Evolutionary conservation across 2,797 vertebrate species (phyloP), one percentile per base, ranked within the genome.

Genomic region (Allenopithecus nigroviridis): DNA sequence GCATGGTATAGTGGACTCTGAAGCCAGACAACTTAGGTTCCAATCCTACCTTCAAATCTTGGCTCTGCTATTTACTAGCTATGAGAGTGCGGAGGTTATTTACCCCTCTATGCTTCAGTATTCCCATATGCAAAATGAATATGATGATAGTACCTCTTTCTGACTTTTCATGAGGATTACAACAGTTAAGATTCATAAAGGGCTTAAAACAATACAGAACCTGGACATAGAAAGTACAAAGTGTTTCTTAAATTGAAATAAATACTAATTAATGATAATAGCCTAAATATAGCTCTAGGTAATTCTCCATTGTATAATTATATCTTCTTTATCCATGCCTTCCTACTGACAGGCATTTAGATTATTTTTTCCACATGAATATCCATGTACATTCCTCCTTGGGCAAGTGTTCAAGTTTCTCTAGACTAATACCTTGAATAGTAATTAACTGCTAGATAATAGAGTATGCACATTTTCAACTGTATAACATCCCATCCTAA

Each of bases 91-190:
- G 33, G 33, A 59, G 10, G 22, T 78, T 74, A 79, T 72, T 41
- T 64, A 84, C 33, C 16, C 30, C 22, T 74, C 14, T 64, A 14
- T 59, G 61, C 30, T 84, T 74, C 12, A 93, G 72, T 17, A 91
- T 17, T 78, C 22, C 57, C 53, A 8, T n/a, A 55, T 28, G 28
- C 76, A 84, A 96, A 94, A 91, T 53, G 61, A 55, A 93, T 9
- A 86, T 36, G 87, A 89, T 76, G 8, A 70, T 1, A 76, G 22
- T 85, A 55, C 14, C 36, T 75, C 84, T 80, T 87, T 76, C 78
- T 85, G 41, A 59, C 28, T 84, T 91, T 83, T 87, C 41, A 81
- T 7, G 53, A 91, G 16, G 30, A 96, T 89, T 96, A 64, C 93
- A 75, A 87, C 22, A 86, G 12, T 72, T 78, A n/a, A 95, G 2